These are phyloP conservation scores for Pangasius mekongensis DNA, from an alignment of 2,797 vertebrate genomes.

Conservation along the genomic window DNA sequence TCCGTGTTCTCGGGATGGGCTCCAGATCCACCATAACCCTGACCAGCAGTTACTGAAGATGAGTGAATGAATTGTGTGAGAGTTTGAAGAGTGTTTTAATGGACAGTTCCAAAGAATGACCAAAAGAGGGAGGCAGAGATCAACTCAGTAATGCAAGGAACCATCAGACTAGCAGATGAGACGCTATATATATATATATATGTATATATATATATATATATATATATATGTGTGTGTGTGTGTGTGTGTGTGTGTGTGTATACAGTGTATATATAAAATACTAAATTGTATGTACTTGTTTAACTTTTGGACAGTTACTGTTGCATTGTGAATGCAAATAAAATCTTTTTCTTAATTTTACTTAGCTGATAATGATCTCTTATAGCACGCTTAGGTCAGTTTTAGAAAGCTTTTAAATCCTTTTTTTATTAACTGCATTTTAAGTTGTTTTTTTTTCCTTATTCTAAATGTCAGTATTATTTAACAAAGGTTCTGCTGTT, in stretches of 20 bases:
- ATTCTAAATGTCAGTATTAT: neutral
- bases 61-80: neutral
- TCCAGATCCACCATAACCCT: neutral
- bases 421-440: neutral
- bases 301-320: neutral
- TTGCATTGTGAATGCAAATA: neutral
- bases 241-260: too few relatives aligned
- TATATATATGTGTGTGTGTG: too few relatives aligned
- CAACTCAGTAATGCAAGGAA: neutral
- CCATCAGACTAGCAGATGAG: neutral
- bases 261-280: too few relatives aligned
- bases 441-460: neutral
- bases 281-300: neutral
- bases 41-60: neutral
- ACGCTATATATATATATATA: too few relatives aligned
- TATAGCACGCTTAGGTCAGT: neutral
- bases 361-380: neutral
- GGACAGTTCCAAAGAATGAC: neutral
- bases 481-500: neutral
- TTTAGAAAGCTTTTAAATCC: neutral
- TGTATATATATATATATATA: too few relatives aligned
- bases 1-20: neutral
- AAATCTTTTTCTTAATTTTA: neutral
- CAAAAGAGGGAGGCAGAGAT: constrained; percentile 48
- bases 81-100: neutral